These are phyloP conservation scores for Turdus rufiventris DNA, from an alignment of 2,113 vertebrate genomes.

Conservation along the genomic window DNA sequence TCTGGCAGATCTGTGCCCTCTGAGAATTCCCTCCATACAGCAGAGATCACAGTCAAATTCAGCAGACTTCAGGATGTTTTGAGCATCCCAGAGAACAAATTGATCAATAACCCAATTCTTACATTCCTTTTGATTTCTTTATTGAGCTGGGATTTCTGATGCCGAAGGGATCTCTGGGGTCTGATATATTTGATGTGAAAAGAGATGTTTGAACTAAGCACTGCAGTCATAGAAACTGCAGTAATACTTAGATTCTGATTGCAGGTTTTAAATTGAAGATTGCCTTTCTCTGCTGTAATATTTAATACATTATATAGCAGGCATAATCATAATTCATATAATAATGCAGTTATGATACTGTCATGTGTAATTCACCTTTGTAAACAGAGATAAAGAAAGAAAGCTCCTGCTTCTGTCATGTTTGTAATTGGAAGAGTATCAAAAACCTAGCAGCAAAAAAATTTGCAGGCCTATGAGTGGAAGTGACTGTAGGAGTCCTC, in stretches of 20 bases:
- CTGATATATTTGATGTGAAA: background rate
- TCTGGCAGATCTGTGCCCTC: background rate
- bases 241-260: background rate
- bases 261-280: background rate
- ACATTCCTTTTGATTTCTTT: conserved; percentile 6
- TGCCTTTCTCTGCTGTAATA: background rate
- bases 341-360: background rate
- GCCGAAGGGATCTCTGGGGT: background rate
- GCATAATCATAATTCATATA: background rate
- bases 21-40: background rate
- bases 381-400: background rate
- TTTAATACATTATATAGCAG: background rate
- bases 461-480: background rate
- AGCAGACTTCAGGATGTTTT: background rate
- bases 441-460: background rate
- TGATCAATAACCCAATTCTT: background rate
- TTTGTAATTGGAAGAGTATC: background rate
- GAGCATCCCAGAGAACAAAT: background rate
- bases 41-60: background rate
- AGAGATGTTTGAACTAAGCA: background rate
- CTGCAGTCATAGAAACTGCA: background rate
- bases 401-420: background rate
- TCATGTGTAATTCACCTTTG: background rate
- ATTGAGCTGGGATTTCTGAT: background rate
- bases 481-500: background rate